These are phyloP conservation scores for Caenorhabditis becei DNA, from an alignment of 2,888 invertebrate species.

Conservation along the genomic window DNA sequence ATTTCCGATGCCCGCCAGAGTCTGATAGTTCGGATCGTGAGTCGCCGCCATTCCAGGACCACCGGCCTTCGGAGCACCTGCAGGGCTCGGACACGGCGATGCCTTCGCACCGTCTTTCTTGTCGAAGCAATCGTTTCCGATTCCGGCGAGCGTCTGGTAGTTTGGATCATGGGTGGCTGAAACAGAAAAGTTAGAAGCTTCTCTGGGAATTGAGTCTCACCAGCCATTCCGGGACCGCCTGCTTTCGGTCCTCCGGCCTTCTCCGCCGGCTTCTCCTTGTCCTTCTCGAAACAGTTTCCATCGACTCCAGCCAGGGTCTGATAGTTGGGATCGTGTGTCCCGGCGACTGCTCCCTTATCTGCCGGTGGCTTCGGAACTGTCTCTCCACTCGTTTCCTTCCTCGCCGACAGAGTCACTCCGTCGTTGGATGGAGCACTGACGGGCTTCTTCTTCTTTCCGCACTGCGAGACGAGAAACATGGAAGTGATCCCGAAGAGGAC, in stretches of 20 bases:
- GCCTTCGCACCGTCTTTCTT: constrained; percentile 39
- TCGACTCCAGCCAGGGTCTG: constrained; percentile 28
- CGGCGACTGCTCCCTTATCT: constrained; percentile 28
- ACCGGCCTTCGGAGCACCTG: constrained; percentile 39
- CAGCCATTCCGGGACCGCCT: constrained; percentile 45
- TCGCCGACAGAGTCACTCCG: not conserved
- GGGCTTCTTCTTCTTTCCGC: constrained; percentile 27
- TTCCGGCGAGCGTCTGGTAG: constrained; percentile 45
- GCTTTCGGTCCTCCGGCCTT: constrained; percentile 25
- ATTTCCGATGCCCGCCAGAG: constrained; percentile 51
- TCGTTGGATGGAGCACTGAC: not conserved
- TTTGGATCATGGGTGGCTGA: constrained; percentile 45
- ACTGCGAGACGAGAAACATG: not conserved
- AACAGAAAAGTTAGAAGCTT: not conserved
- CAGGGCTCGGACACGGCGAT: not conserved
- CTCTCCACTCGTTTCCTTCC: not conserved
- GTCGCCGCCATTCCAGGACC: constrained; percentile 54
- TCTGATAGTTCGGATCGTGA: constrained; percentile 60
- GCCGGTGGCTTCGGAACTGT: constrained; percentile 15
- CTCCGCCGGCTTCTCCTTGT: too few species aligned
- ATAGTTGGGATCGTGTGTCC: constrained; percentile 42
- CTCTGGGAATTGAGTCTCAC: not conserved
- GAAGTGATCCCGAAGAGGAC: too few species aligned
- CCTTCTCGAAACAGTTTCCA: not conserved
- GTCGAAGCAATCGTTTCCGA: constrained; percentile 47